Conservation (phyloP, 2,797 vertebrate genomes). For the Australoheros facetus region DNA sequence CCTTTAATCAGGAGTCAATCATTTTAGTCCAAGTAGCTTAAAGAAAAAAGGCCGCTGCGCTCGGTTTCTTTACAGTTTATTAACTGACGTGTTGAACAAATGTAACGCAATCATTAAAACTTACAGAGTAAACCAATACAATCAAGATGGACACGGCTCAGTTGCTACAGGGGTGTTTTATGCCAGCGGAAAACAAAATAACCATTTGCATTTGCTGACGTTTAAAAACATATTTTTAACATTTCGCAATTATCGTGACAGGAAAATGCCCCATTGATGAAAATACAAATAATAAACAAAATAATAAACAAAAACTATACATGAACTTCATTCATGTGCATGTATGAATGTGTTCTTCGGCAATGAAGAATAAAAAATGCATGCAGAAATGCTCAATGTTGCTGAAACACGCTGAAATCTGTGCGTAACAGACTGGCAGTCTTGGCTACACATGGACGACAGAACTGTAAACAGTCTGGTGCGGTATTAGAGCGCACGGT, state of each 20-base stretch:
- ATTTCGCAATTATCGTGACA: background rate
- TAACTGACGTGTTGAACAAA: constrained; percentile 10
- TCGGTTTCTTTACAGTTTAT: background rate
- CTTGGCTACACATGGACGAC: constrained; percentile 69
- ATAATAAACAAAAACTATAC: background rate
- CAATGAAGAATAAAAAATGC: background rate
- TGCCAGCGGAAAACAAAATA: background rate
- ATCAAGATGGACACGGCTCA: constrained; percentile 8
- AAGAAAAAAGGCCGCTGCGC: background rate
- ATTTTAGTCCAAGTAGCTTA: constrained; percentile 7
- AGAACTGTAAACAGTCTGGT: constrained; percentile 74
- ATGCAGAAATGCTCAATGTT: constrained; percentile 8
- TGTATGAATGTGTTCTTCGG: background rate
- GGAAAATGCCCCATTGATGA: background rate
- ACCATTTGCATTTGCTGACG: background rate
- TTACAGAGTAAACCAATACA: constrained; percentile 2
- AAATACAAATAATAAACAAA: background rate
- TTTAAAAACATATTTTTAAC: background rate
- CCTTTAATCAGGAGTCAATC: background rate
- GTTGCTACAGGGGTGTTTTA: background rate
- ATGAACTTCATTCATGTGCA: background rate
- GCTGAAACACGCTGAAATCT: constrained; percentile 34
- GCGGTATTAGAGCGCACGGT: constrained; percentile 55
- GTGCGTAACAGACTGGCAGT: constrained; percentile 61
- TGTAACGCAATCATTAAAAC: constrained; percentile 7